Evolutionary conservation across 1,140 invertebrate species (phyloP).

Genomic region (Eueides isabella): DNA sequence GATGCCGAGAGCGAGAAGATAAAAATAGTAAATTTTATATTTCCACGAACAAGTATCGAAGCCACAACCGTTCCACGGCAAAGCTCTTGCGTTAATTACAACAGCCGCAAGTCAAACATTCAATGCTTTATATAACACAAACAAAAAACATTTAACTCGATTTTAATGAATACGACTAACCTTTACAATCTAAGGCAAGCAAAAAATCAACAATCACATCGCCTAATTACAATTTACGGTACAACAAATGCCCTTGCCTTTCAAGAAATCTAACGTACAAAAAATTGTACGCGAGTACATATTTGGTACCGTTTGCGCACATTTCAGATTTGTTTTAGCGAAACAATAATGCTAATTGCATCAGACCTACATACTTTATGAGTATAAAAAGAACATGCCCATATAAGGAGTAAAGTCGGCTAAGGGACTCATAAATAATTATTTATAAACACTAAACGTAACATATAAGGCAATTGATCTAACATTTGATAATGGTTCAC

Average conservation of each 20-base stretch:
- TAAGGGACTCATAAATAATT: slow-evolving; percentile 31
- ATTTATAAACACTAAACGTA: not conserved
- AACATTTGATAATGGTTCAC: slow-evolving; percentile 1
- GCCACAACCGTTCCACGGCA: no score
- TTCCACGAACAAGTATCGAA: no score
- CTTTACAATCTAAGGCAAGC: slow-evolving; percentile 12
- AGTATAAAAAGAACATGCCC: slow-evolving; percentile 17
- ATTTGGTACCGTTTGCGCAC: not conserved
- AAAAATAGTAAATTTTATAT: no score
- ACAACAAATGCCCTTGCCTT: slow-evolving; percentile 9
- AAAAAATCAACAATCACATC: slow-evolving; percentile 13
- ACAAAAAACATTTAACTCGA: slow-evolving; percentile 8
- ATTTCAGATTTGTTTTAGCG: slow-evolving; percentile 29
- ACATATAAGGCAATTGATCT: not conserved
- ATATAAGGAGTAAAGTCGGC: slow-evolving; percentile 15
- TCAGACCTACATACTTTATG: slow-evolving; percentile 38
- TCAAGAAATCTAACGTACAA: not conserved
- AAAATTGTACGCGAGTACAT: not conserved
- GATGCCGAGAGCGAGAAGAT: no score
- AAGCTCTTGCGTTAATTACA: no score
- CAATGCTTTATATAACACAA: not conserved
- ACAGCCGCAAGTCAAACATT: no score
- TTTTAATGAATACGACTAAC: slow-evolving; percentile 2
- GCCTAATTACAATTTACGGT: slow-evolving; percentile 6
- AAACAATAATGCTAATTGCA: slow-evolving; percentile 61